Base-by-base conservation (phyloP, 2,888 invertebrate genomes). In the Noctua comes region DNA sequence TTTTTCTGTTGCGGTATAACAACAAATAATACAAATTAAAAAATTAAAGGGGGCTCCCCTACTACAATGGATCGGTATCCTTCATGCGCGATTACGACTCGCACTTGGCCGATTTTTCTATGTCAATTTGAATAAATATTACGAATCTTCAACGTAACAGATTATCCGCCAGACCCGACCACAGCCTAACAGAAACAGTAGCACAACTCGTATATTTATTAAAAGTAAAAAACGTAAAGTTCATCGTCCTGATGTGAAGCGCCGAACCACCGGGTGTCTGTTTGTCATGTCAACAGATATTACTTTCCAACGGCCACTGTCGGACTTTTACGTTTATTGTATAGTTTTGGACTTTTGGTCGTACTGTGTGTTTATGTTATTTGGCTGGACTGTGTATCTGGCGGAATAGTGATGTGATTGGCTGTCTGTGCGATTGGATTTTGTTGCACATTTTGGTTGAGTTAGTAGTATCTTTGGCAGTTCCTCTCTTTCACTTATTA, bases 281-380 rank as follows among this genome's bases (percentile, higher is more conserved):
- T 92, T 91, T 90, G 90, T 85, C 76, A 71, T 89, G 89, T 92
- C 90, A 90, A 91, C 91, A 92, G 86, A 88, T 88, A 90, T 89
- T 89, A 89, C 86, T 89, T 89, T 89, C 77, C 80, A 83, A 81
- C 88, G 73, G 68, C 68, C 24, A 65, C 77, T 76, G 76, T 69
- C 43, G 69, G 68, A 71, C 36, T 83, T 88, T 80, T 79, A 79
- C 70, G 69, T 86, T 80, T 80, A 69, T 73, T 77, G 68, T 72
- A 69, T 70, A 78, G 80, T 75, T 72, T 62, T 73, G 68, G 65
- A 43, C 36, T 46, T 68, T 79, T 68, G 40, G 36, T 68, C 76
- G 51, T 31, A 59, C 40, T 43, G 36, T 48, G n/a, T 73, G 36
- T 84, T 83, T 69, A 68, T 75, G 73, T 72, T 76, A 73, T 78